phyloP scores from a whole-genome alignment of 2,797 vertebrate genomes.

The Cynodonichthys magdalenae region DNA sequence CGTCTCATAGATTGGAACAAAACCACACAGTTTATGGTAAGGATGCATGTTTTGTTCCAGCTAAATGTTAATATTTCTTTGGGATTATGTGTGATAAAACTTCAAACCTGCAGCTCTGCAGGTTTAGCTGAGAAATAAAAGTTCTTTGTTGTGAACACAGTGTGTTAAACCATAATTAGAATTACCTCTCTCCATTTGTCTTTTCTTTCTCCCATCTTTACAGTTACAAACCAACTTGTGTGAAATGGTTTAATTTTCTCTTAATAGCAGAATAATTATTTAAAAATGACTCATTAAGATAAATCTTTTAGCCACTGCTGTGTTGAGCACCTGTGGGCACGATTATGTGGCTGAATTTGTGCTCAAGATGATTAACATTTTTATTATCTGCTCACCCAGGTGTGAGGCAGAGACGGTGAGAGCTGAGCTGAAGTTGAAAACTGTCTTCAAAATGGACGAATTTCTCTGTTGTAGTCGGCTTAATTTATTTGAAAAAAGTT shows the following conservation, averaged over 20 bases:
- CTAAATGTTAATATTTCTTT: background rate
- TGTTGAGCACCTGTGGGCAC: background rate
- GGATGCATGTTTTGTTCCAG: too few relatives aligned
- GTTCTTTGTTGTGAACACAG: background rate
- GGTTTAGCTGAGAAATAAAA: background rate
- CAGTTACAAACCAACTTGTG: conserved; percentile 7
- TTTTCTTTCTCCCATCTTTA: conserved; percentile 16
- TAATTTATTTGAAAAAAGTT: too few relatives aligned
- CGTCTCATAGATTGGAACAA: too few relatives aligned
- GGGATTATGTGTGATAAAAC: background rate
- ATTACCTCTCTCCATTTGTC: background rate
- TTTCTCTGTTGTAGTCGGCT: background rate
- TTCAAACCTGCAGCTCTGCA: background rate
- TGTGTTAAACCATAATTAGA: background rate
- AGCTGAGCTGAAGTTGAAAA: conserved; percentile 20
- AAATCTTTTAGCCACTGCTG: background rate
- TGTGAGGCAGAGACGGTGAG: conserved; percentile 15
- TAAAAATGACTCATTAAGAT: conserved; percentile 6
- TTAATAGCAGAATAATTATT: conserved; percentile 4
- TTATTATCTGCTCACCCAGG: conserved; percentile 18
- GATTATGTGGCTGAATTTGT: conserved; percentile 13
- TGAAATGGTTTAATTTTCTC: conserved; percentile 8
- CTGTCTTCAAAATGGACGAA: conserved; percentile 16
- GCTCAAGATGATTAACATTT: conserved; percentile 7
- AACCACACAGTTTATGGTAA: too few relatives aligned